These are phyloP conservation scores for Eupithecia exiguata DNA, from an alignment of 2,888 invertebrate species.

Conservation along the genomic window DNA sequence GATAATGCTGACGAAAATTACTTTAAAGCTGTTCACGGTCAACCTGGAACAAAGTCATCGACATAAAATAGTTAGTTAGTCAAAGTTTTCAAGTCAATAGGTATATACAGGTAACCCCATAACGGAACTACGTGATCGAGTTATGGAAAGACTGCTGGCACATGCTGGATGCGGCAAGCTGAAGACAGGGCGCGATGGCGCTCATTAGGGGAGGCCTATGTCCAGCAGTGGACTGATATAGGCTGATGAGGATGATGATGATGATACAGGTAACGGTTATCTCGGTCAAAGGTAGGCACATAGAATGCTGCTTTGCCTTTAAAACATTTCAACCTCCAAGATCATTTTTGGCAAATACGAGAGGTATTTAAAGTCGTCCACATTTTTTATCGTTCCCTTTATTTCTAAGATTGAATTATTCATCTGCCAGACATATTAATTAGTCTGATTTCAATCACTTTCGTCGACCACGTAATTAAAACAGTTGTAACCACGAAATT, in stretches of 20 bases:
- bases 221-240: too few species aligned
- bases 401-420: background rate
- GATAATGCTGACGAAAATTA: background rate
- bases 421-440: slow-evolving; percentile 3
- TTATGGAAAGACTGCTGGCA: too few species aligned
- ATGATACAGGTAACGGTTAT: too few species aligned
- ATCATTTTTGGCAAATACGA: background rate
- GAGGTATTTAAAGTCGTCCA: background rate
- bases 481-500: slow-evolving; percentile 7
- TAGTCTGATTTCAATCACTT: slow-evolving; percentile 6
- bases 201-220: too few species aligned
- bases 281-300: too few species aligned
- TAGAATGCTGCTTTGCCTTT: too few species aligned
- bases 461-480: background rate
- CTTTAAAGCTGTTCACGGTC: background rate
- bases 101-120: too few species aligned
- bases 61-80: background rate
- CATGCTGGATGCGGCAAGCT: too few species aligned
- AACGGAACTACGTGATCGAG: too few species aligned
- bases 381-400: background rate
- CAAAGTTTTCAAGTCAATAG: background rate
- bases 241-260: too few species aligned
- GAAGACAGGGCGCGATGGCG: too few species aligned
- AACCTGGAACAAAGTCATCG: background rate
- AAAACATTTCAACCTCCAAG: background rate